Base-by-base conservation (phyloP, 1,140 invertebrate species). In the Pygmarrhopalites habei region DNA sequence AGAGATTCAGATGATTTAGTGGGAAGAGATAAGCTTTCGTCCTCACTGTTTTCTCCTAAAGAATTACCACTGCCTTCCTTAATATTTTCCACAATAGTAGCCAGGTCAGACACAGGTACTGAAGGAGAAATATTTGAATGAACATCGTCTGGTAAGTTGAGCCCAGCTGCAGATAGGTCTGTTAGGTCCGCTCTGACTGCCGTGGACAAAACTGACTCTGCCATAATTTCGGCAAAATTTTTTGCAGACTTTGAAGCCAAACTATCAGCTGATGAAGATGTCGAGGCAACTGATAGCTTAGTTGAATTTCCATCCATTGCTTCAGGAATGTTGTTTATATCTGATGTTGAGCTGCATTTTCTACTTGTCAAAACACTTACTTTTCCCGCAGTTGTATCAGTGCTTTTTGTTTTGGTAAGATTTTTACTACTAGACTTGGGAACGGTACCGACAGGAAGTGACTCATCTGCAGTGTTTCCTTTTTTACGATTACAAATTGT, bases 311-410 rank as follows among this genome's bases (percentile, higher is more conserved):
- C 78, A 63, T 90, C 88, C 0, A 87, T 90, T 17, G 88, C 89
- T 74, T 93, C 90, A 0, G 90, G 88, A 69, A 93, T 78, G 74
- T 89, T 92, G n/a, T n/a, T n/a, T n/a, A n/a, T n/a, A n/a, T n/a
- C n/a, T 23, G 90, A 92, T 1, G 93, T 97, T 29, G 92, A 96
- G 75, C 89, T 95, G 49, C 91, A 94, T 78, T 96, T 96, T 58
- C 92, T 81, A 71, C 87, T 89, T 1, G 86, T 88, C 32, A 91
- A 74, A 15, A 86, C 81, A 69, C 81, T 81, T 1, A 66, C 66
- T 70, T 70, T 72, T 29, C 56, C 63, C 25, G 60, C n/a, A 29
- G 55, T 49, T 23, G 29, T 30, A 47, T 62, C 44, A 60, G 29
- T 55, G 4, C 26, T 35, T 21, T 23, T 29, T 26, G 25, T 51